Conservation (phyloP, 2,888 invertebrate genomes). For the Melanargia galathea region DNA sequence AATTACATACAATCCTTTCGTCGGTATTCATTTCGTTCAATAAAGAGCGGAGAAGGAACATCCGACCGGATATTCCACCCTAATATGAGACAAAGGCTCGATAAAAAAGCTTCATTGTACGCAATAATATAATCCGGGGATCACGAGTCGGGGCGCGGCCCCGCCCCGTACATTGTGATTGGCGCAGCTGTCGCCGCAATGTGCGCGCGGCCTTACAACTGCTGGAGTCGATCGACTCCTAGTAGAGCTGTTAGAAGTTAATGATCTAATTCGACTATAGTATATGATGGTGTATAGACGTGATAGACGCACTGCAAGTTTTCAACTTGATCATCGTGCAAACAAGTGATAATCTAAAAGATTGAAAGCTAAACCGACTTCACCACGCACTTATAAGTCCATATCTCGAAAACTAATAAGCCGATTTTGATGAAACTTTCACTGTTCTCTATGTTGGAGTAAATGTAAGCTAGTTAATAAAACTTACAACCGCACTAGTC, state of each 20-base stretch:
- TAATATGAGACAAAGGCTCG: constrained; percentile 72
- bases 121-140: constrained; percentile 77
- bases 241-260: constrained; percentile 7
- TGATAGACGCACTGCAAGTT: too few relatives aligned
- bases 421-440: too few relatives aligned
- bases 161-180: constrained; percentile 81
- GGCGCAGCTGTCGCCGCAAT: constrained; percentile 77
- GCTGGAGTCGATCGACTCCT: constrained; percentile 43
- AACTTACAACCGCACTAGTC: too few relatives aligned
- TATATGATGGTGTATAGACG: too few relatives aligned
- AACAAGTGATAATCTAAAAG: too few relatives aligned
- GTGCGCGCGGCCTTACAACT: constrained; percentile 57
- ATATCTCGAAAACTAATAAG: too few relatives aligned
- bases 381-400: too few relatives aligned
- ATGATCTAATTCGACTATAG: background rate
- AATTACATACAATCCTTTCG: constrained; percentile 62
- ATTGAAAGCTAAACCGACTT: too few relatives aligned
- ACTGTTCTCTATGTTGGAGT: too few relatives aligned
- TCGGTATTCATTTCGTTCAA: constrained; percentile 71
- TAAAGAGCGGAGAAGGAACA: constrained; percentile 75
- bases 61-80: constrained; percentile 82
- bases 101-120: constrained; percentile 79
- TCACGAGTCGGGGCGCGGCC: constrained; percentile 59
- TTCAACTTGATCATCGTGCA: too few relatives aligned
- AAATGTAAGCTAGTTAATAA: too few relatives aligned